Conservation (phyloP, 2,888 invertebrate species). For the Chaitophorus viminalis region DNA sequence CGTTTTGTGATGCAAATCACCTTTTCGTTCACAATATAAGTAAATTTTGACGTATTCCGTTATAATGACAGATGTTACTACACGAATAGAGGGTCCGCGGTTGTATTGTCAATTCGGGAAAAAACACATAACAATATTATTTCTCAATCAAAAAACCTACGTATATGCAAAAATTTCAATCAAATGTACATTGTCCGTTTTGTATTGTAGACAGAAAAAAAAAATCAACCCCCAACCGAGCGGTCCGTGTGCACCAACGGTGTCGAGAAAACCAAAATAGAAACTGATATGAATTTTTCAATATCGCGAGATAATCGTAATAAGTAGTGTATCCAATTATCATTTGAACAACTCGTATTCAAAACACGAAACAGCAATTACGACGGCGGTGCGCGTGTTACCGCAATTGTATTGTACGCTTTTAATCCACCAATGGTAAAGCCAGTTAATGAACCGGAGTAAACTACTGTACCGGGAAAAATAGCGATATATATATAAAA, state of each 20-base stretch:
- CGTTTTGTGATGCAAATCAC: slow-evolving; percentile 45
- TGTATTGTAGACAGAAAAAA: not conserved
- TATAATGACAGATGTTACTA: slow-evolving; percentile 57
- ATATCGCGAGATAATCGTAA: not conserved
- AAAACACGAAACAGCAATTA: slow-evolving; percentile 6
- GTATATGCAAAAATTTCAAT: slow-evolving; percentile 15
- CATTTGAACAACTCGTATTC: not conserved
- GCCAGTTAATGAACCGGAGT: not conserved
- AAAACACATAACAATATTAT: slow-evolving; percentile 29
- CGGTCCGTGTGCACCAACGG: not conserved
- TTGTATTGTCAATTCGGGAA: slow-evolving; percentile 15
- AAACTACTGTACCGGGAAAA: not conserved
- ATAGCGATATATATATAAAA: not conserved
- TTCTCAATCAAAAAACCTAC: not conserved
- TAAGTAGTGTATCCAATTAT: not conserved
- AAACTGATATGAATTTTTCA: not conserved
- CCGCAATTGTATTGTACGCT: not conserved
- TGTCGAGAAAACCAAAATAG: not conserved
- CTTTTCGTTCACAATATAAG: slow-evolving; percentile 7
- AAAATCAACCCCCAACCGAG: not conserved
- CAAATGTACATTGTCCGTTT: not conserved
- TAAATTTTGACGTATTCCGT: slow-evolving; percentile 32
- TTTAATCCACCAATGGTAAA: slow-evolving; percentile 34
- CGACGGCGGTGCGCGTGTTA: not conserved
- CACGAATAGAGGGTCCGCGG: slow-evolving; percentile 9